These are phyloP conservation scores for Halictus ligatus DNA, from an alignment of 2,888 invertebrate genomes.

Conservation along the genomic window DNA sequence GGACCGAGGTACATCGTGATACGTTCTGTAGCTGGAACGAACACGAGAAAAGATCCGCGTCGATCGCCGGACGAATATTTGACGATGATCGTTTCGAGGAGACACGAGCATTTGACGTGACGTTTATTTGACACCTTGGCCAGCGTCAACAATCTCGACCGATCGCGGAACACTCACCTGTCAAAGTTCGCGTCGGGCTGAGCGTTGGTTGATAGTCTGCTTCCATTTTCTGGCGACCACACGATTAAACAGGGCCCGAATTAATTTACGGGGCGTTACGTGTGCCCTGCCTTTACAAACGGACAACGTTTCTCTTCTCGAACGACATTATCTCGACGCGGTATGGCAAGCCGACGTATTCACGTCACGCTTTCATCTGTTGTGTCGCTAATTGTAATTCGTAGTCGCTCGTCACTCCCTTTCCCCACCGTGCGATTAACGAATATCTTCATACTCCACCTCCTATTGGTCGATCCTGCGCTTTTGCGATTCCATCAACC, in stretches of 20 bases:
- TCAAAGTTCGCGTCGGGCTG: conserved; percentile 83
- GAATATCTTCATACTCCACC: conserved; percentile 42
- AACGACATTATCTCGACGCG: conserved; percentile 64
- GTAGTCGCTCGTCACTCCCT: conserved; percentile 62
- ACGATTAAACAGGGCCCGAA: conserved; percentile 42
- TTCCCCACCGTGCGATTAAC: conserved; percentile 57
- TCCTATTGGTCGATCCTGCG: conserved; percentile 42
- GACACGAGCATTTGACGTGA: conserved; percentile 50
- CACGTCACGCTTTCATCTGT: conserved; percentile 79
- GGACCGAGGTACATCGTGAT: conserved; percentile 29
- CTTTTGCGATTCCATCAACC: conserved; percentile 15
- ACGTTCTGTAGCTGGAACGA: conserved; percentile 35
- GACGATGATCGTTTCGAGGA: conserved; percentile 4
- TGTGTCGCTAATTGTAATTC: conserved; percentile 63
- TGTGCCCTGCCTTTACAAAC: conserved; percentile 51
- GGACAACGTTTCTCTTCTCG: conserved; percentile 51
- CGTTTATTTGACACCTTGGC: conserved; percentile 65
- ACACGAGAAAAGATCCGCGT: conserved; percentile 14
- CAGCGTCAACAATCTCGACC: conserved; percentile 63
- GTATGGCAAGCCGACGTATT: conserved; percentile 62
- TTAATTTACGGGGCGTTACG: conserved; percentile 22
- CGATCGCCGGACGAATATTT: conserved; percentile 36
- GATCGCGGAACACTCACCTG: conserved; percentile 75
- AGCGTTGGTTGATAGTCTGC: conserved; percentile 83
- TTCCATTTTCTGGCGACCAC: conserved; percentile 78